Conservation (phyloP, 2,797 vertebrate genomes). For the Acrossocheilus fasciatus region DNA sequence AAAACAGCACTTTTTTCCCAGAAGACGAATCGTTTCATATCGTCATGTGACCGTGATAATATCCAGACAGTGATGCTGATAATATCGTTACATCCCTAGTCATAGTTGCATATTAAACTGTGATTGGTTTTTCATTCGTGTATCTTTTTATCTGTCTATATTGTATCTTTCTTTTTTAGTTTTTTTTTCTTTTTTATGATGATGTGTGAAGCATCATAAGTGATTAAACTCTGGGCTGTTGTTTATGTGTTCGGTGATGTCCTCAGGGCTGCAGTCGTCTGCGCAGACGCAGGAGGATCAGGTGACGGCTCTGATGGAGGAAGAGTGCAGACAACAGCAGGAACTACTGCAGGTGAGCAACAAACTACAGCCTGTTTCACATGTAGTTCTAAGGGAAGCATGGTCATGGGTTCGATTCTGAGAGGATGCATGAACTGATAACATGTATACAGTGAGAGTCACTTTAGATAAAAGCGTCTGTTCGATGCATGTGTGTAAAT, state of each 20-base stretch:
- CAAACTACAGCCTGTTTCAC: not conserved
- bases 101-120: too few relatives aligned
- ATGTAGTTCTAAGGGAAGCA: too few relatives aligned
- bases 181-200: too few relatives aligned
- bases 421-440: not conserved
- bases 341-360: conserved; percentile 75
- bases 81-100: too few relatives aligned
- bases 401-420: not conserved
- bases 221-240: conserved; percentile 48
- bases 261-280: conserved; percentile 42
- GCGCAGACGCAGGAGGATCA: conserved; percentile 66
- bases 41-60: too few relatives aligned
- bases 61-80: too few relatives aligned
- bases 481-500: not conserved
- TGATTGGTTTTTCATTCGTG: too few relatives aligned
- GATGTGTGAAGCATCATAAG: too few relatives aligned
- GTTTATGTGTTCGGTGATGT: conserved; percentile 39
- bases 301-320: conserved; percentile 70
- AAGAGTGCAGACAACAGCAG: conserved; percentile 69
- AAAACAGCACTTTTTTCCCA: too few relatives aligned
- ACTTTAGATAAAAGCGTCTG: not conserved
- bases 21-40: too few relatives aligned
- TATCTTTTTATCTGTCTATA: too few relatives aligned
- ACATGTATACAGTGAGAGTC: not conserved
- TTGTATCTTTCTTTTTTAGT: too few relatives aligned